These are phyloP conservation scores for Aphodius sticticus DNA, from an alignment of 2,888 invertebrate genomes.

Conservation along the genomic window DNA sequence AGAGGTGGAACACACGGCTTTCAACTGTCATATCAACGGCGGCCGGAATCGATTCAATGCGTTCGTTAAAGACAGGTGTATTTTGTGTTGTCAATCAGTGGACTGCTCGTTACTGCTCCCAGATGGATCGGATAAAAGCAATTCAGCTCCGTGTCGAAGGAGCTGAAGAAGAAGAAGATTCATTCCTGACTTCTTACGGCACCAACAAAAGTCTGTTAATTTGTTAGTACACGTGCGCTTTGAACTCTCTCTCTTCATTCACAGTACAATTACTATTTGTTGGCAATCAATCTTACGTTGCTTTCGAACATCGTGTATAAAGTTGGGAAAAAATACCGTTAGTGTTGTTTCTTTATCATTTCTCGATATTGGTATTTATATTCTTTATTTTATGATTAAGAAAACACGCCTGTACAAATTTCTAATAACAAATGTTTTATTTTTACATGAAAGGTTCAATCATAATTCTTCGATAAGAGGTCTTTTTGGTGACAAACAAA, in stretches of 20 bases:
- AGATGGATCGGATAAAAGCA: slow-evolving; percentile 22
- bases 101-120: slow-evolving; percentile 22
- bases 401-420: too few species aligned
- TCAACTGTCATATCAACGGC: slow-evolving; percentile 33
- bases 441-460: too few species aligned
- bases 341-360: too few species aligned
- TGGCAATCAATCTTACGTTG: neutral
- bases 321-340: too few species aligned
- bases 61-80: slow-evolving; percentile 25
- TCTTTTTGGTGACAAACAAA: too few species aligned
- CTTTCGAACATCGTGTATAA: neutral
- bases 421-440: too few species aligned
- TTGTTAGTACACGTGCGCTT: neutral
- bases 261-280: neutral
- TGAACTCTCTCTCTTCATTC: neutral
- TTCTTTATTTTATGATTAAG: too few species aligned
- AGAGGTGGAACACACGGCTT: slow-evolving; percentile 33
- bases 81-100: slow-evolving; percentile 26
- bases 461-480: too few species aligned
- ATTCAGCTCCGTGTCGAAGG: neutral
- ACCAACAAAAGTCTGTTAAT: neutral
- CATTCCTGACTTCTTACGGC: neutral
- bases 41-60: slow-evolving; percentile 13
- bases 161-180: neutral
- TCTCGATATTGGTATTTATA: too few species aligned